Percentiles rank a stretch among this genome's conserved stretches.
Conservation (phyloP, 2,888 invertebrate genomes). For the Watsonalla binaria region DNA sequence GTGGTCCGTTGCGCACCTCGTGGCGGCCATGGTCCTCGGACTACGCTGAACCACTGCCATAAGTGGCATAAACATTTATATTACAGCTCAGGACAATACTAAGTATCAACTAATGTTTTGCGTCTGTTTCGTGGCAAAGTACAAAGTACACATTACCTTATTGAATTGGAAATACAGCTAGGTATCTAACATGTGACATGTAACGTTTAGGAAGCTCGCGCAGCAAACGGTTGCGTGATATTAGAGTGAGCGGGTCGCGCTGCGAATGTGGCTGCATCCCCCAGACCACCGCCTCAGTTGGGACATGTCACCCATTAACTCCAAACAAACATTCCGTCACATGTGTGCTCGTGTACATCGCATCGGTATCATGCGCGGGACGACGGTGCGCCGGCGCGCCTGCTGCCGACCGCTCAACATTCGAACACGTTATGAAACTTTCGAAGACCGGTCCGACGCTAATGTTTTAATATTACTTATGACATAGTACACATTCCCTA, state of each 20-base stretch:
- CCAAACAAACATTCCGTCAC: too few relatives aligned
- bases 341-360: too few relatives aligned
- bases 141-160: not conserved
- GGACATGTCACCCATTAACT: too few relatives aligned
- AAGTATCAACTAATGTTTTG: too few relatives aligned
- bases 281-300: not conserved
- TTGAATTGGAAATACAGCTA: not conserved
- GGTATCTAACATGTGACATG: not conserved
- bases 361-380: not conserved
- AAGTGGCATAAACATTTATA: too few relatives aligned
- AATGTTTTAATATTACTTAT: conserved; percentile 16
- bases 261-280: not conserved
- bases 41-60: not conserved
- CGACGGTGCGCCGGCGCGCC: conserved; percentile 4
- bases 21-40: conserved; percentile 9
- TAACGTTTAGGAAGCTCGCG: not conserved
- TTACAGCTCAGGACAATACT: too few relatives aligned
- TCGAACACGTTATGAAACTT: conserved; percentile 6
- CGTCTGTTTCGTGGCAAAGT: not conserved
- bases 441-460: conserved; percentile 19
- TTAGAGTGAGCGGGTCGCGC: not conserved
- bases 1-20: conserved; percentile 15
- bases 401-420: conserved; percentile 5
- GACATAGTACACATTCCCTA: not conserved
- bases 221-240: not conserved